Evolutionary conservation across 2,888 invertebrate species (phyloP).

Genomic region (Acanthosepion pharaonis): DNA sequence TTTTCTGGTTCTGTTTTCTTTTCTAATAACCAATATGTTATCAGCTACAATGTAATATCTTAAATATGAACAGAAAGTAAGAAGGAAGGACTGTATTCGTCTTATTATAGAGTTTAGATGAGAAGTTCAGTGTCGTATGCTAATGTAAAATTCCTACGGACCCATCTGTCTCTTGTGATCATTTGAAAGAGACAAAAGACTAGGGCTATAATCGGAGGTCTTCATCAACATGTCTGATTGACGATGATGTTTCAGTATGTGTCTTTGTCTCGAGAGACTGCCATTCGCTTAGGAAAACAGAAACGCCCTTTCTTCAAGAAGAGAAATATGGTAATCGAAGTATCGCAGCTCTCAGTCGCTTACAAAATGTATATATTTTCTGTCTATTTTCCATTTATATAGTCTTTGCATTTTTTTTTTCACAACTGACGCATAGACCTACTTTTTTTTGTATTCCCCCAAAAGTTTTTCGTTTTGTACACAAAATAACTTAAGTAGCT

Average conservation of each 20-base stretch:
- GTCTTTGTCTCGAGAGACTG: not conserved
- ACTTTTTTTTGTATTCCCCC: not conserved
- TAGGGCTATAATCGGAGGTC: not conserved
- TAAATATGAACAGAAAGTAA: not conserved
- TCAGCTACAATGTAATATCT: no score
- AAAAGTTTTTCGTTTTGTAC: no score
- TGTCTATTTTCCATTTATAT: not conserved
- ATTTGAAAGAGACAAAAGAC: not conserved
- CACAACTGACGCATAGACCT: not conserved
- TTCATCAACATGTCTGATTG: not conserved
- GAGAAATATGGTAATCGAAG: not conserved
- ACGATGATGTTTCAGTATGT: not conserved
- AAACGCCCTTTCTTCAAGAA: not conserved
- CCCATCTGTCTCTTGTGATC: conserved; percentile 33
- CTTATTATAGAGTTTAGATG: not conserved
- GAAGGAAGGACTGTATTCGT: not conserved
- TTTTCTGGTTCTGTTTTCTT: no score
- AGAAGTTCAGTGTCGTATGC: not conserved
- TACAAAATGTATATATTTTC: not conserved
- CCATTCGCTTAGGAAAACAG: not conserved
- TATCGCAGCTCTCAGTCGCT: no score
- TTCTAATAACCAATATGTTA: no score
- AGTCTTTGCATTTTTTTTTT: not conserved
- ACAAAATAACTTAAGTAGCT: no score
- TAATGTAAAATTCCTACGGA: not conserved